Percentiles rank a stretch among this genome's conserved stretches.
phyloP scores from a whole-genome alignment of 2,888 invertebrate genomes.

The Apocheima hispidaria region DNA sequence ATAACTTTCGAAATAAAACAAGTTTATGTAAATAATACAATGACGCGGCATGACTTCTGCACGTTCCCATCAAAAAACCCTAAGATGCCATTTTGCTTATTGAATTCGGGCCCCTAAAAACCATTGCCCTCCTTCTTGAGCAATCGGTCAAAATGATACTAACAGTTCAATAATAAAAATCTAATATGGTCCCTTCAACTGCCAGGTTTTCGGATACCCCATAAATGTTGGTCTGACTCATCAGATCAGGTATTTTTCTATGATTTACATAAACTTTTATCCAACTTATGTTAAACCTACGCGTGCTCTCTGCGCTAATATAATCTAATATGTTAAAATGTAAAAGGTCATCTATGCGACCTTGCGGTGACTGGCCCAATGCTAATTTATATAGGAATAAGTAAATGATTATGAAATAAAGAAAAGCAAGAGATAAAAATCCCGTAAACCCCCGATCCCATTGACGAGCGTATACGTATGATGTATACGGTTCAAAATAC shows the following conservation, averaged over 20 bases:
- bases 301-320: constrained; percentile 12
- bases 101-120: too few relatives aligned
- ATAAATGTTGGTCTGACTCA: neutral
- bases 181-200: neutral
- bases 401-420: neutral
- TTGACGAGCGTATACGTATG: too few relatives aligned
- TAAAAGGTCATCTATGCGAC: constrained; percentile 17
- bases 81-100: too few relatives aligned
- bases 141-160: too few relatives aligned
- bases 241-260: neutral
- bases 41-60: too few relatives aligned
- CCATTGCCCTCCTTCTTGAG: too few relatives aligned
- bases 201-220: neutral
- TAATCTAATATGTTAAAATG: constrained; percentile 11
- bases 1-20: too few relatives aligned
- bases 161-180: neutral
- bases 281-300: constrained; percentile 9
- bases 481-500: too few relatives aligned
- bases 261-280: constrained; percentile 13
- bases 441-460: too few relatives aligned
- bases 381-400: neutral
- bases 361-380: constrained; percentile 8
- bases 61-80: too few relatives aligned
- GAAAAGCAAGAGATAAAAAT: too few relatives aligned
- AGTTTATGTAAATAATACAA: too few relatives aligned